phyloP scores from a whole-genome alignment of 64 coral and sea anemone species.

The Pachyseris speciosa region DNA sequence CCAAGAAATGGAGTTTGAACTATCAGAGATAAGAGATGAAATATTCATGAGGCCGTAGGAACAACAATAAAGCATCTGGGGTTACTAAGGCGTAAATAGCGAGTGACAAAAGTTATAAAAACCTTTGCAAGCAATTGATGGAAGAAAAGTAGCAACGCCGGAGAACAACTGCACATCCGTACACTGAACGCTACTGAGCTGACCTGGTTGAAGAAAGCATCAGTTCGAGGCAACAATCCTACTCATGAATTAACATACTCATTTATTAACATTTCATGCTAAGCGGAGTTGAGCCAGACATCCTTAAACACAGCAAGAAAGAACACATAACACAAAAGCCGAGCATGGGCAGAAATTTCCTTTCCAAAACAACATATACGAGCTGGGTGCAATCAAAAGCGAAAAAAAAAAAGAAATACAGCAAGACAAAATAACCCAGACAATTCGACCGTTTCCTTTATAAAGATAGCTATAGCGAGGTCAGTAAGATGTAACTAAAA shows the following conservation, averaged over 20 bases:
- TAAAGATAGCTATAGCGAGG: too few species aligned
- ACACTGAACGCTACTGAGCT: background rate
- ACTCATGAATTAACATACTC: background rate
- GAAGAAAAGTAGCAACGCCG: background rate
- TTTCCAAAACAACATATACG: too few species aligned
- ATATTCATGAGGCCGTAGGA: slow-evolving; percentile 6
- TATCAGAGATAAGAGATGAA: background rate
- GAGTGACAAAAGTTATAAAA: background rate
- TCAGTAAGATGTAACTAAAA: too few species aligned
- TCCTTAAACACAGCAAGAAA: background rate
- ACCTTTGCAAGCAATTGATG: background rate
- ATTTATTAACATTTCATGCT: background rate
- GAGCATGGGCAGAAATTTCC: background rate
- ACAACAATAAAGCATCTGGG: slow-evolving; percentile 11
- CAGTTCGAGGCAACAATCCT: background rate
- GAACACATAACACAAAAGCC: background rate
- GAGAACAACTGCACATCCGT: background rate
- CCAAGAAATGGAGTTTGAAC: background rate
- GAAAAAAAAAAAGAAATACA: too few species aligned
- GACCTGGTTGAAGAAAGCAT: too few species aligned
- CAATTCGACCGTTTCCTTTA: too few species aligned
- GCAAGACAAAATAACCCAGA: too few species aligned
- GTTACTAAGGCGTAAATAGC: background rate
- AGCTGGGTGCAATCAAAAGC: too few species aligned
- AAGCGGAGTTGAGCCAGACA: background rate